Conservation (phyloP, 2,888 invertebrate species). For the Oligia strigilis region DNA sequence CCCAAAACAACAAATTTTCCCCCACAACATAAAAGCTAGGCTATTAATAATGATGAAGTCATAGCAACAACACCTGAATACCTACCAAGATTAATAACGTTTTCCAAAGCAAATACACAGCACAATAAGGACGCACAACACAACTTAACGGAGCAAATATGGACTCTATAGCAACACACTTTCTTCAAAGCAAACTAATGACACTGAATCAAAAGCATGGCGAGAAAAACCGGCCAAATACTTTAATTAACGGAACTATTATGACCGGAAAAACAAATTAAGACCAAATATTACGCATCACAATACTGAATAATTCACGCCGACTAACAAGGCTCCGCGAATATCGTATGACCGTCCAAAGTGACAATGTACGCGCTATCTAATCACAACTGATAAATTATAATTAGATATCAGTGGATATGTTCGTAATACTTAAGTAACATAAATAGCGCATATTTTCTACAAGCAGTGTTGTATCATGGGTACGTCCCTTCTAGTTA, state of each 20-base stretch:
- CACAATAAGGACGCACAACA: constrained; percentile 8
- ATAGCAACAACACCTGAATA: constrained; percentile 31
- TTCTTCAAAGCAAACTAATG: constrained; percentile 19
- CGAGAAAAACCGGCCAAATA: constrained; percentile 4
- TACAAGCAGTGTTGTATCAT: constrained; percentile 47
- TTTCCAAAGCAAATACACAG: constrained; percentile 25
- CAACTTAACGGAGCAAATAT: not conserved
- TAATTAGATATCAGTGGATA: constrained; percentile 59
- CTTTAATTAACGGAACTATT: not conserved
- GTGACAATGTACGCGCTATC: constrained; percentile 70
- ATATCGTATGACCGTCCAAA: constrained; percentile 67
- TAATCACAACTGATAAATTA: constrained; percentile 73
- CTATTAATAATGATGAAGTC: constrained; percentile 38
- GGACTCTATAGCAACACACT: constrained; percentile 18
- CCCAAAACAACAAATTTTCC: not conserved
- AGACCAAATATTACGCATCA: constrained; percentile 50
- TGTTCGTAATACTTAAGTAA: constrained; percentile 52
- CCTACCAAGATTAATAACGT: constrained; percentile 47
- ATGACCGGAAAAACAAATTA: constrained; percentile 38
- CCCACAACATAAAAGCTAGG: not conserved
- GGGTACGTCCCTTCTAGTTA: constrained; percentile 17
- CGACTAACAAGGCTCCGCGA: constrained; percentile 48
- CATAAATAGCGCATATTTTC: constrained; percentile 62
- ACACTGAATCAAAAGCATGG: constrained; percentile 12
- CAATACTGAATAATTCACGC: constrained; percentile 48